Conservation (phyloP, 2,888 invertebrate species). For the Limnephilus lunatus region DNA sequence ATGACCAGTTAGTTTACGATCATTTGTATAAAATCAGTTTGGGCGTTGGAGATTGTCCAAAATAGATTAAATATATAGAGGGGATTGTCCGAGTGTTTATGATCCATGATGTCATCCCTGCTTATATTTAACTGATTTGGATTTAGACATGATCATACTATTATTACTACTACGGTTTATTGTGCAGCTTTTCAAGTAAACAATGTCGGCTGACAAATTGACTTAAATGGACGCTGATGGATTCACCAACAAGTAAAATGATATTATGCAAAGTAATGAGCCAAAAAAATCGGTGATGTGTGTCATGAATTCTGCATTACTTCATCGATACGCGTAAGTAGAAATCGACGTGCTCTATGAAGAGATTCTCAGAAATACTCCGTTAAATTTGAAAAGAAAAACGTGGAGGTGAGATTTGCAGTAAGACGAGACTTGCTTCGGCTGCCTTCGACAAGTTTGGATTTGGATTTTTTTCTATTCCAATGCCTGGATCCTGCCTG, state of each 20-base stretch:
- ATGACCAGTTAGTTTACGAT: not conserved
- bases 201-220: not conserved
- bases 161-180: not conserved
- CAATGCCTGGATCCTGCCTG: too few species aligned
- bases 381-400: not conserved
- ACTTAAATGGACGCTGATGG: not conserved
- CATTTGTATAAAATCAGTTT: not conserved
- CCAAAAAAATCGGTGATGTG: not conserved
- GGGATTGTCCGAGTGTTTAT: not conserved
- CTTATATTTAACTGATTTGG: not conserved
- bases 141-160: slow-evolving; percentile 8
- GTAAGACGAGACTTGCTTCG: too few species aligned
- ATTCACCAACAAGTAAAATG: not conserved
- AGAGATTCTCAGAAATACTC: too few species aligned
- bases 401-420: too few species aligned
- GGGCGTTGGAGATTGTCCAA: not conserved
- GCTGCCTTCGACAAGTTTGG: too few species aligned
- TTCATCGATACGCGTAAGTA: not conserved
- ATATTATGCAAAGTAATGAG: not conserved
- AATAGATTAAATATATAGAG: not conserved
- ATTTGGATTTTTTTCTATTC: too few species aligned
- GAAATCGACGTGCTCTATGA: too few species aligned
- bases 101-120: not conserved
- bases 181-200: not conserved
- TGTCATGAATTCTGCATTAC: not conserved